phyloP scores from a whole-genome alignment of 2,797 vertebrate species.

The Gila robusta region DNA sequence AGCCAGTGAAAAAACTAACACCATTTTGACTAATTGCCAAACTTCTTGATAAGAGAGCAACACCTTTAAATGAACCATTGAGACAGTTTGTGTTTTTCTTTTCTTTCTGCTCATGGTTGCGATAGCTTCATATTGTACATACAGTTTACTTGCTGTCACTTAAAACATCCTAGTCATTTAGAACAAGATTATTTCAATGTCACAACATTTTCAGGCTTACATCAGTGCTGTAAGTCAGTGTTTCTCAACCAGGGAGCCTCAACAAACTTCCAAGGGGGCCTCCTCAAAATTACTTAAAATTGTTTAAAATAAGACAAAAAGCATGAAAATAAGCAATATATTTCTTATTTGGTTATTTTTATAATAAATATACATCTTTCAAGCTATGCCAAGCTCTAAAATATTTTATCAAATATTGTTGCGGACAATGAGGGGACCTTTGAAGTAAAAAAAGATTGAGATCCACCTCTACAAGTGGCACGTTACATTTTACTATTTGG shows the following conservation, averaged over 20 bases:
- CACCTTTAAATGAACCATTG: neutral
- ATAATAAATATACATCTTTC: neutral
- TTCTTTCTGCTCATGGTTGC: neutral
- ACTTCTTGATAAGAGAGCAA: neutral
- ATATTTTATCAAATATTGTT: neutral
- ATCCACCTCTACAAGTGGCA: neutral
- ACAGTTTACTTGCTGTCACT: neutral
- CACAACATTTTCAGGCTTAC: neutral
- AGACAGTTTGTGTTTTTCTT: neutral
- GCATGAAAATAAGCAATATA: neutral
- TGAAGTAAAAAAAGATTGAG: neutral
- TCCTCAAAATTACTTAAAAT: neutral
- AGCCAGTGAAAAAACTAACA: neutral
- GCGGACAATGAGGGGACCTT: too few relatives aligned
- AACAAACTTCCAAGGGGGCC: too few relatives aligned
- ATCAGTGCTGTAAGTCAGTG: neutral
- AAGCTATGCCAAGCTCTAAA: neutral
- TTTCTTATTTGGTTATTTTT: neutral
- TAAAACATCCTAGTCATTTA: neutral
- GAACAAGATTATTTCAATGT: neutral
- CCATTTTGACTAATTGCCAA: neutral
- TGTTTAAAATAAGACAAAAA: neutral
- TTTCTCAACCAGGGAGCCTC: too few relatives aligned
- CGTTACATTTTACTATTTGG: neutral
- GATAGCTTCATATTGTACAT: neutral